Evolutionary conservation across 2,797 vertebrate genomes (phyloP).

Genomic region (Pogonophryne albipinna): DNA sequence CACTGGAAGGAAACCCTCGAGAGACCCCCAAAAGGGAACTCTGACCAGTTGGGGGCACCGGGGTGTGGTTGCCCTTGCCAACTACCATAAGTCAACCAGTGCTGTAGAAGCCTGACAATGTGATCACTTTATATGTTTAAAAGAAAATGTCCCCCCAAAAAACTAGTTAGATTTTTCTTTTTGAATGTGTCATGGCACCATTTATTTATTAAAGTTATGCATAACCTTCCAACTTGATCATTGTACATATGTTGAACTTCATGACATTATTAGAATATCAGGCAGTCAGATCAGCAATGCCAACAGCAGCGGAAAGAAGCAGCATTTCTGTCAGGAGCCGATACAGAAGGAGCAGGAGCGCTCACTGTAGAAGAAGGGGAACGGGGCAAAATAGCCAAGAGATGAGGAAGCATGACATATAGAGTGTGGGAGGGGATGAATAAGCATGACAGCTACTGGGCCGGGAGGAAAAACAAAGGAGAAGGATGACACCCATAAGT

Average conservation of each 20-base stretch:
- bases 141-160: neutral
- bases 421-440: constrained; percentile 64
- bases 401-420: constrained; percentile 66
- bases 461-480: constrained; percentile 37
- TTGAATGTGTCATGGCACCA: constrained; percentile 76
- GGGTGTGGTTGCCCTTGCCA: too few relatives aligned
- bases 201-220: constrained; percentile 86
- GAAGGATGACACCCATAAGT: constrained; percentile 62
- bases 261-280: constrained; percentile 79
- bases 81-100: too few relatives aligned
- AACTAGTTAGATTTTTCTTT: constrained; percentile 46
- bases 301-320: constrained; percentile 69
- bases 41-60: too few relatives aligned
- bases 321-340: constrained; percentile 69
- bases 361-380: constrained; percentile 52
- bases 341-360: constrained; percentile 59
- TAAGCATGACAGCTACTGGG: constrained; percentile 60
- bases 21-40: too few relatives aligned
- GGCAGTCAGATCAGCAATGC: constrained; percentile 66
- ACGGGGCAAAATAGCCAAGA: constrained; percentile 54
- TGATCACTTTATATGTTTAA: neutral
- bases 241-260: constrained; percentile 83
- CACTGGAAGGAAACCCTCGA: too few relatives aligned
- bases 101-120: too few relatives aligned
- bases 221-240: constrained; percentile 82